phyloP scores from a whole-genome alignment of 2,113 vertebrate genomes.

The Thunnus maccoyii region DNA sequence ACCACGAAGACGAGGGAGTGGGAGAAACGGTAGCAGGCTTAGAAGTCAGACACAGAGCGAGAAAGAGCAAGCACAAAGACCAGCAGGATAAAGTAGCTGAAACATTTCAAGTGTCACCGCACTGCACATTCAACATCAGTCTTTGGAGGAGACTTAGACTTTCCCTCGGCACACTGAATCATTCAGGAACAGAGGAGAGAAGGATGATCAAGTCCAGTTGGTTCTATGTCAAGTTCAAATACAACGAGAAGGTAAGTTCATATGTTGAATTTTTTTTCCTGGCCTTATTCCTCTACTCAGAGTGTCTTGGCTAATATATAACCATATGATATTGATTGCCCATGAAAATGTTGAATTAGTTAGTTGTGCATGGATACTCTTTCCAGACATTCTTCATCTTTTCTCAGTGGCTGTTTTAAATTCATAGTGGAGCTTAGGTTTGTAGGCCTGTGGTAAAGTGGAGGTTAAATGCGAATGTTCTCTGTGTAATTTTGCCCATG shows the following conservation, averaged over 20 bases:
- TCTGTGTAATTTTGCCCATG: conserved; percentile 19
- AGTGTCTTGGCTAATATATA: conserved; percentile 9
- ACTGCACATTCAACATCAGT: conserved; percentile 2
- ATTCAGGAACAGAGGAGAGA: conserved; percentile 61
- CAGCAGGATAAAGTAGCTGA: conserved; percentile 66
- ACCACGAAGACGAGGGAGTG: conserved; percentile 49
- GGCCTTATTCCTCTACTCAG: background rate
- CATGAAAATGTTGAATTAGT: conserved; percentile 27
- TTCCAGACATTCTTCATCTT: conserved; percentile 18
- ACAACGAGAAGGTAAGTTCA: conserved; percentile 95
- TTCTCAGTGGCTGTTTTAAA: conserved; percentile 33
- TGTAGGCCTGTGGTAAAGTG: conserved; percentile 38
- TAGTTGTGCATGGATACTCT: conserved; percentile 15
- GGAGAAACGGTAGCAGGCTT: conserved; percentile 57
- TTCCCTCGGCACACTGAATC: conserved; percentile 14
- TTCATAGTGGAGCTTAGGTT: conserved; percentile 22
- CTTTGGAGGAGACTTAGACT: conserved; percentile 42
- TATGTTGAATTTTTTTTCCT: background rate
- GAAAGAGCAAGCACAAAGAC: conserved; percentile 48
- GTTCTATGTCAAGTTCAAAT: conserved; percentile 99
- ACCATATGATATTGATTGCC: conserved; percentile 3
- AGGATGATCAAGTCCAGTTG: conserved; percentile 99
- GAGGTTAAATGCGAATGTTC: conserved; percentile 28
- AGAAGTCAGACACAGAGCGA: conserved; percentile 55
- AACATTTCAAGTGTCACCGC: background rate